Evolutionary conservation across 2,797 vertebrate species (phyloP).

Genomic region (Dipus sagitta): DNA sequence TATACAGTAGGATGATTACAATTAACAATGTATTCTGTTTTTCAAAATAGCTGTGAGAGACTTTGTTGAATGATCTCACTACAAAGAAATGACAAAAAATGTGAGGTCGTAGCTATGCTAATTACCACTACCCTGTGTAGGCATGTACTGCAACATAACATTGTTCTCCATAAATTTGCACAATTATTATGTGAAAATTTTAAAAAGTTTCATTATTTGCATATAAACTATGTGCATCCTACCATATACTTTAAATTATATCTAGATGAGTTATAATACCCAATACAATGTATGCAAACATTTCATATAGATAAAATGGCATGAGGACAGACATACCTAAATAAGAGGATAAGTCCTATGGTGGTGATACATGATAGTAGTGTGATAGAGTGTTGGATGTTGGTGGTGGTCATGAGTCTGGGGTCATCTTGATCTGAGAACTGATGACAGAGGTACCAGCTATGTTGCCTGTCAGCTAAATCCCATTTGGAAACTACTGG

Average conservation of each 20-base stretch:
- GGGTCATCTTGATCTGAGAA: not conserved
- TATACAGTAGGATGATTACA: no score
- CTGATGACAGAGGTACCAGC: not conserved
- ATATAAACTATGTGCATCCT: not conserved
- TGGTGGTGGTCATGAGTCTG: not conserved
- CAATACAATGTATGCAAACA: not conserved
- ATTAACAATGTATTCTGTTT: not conserved
- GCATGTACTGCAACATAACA: not conserved
- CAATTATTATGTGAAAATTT: not conserved
- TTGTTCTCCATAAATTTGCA: not conserved
- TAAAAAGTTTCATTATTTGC: not conserved
- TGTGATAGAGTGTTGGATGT: no score
- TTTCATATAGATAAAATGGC: not conserved
- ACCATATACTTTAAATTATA: not conserved
- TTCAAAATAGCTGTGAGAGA: not conserved
- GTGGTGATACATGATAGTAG: no score
- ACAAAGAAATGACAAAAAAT: not conserved
- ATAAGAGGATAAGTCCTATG: not conserved
- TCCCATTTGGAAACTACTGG: slow-evolving; percentile 22
- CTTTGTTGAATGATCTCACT: not conserved
- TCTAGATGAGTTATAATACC: not conserved
- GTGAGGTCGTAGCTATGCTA: not conserved
- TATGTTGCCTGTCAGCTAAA: not conserved
- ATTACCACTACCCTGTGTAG: not conserved
- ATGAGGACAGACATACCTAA: not conserved